phyloP scores from a whole-genome alignment of 2,888 invertebrate species.

The Mythimna vitellina region DNA sequence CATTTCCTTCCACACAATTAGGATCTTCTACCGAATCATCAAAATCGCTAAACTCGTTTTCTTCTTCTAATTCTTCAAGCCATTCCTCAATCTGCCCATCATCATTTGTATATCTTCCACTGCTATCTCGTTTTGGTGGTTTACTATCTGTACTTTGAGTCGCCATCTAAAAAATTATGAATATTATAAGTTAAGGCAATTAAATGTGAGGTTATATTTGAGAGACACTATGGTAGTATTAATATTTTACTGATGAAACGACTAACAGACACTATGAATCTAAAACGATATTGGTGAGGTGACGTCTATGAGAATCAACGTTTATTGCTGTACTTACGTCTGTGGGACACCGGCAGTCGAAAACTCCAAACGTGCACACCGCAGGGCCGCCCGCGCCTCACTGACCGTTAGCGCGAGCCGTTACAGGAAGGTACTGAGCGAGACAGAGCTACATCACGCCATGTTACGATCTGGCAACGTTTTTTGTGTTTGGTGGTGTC shows the following conservation, averaged over 20 bases:
- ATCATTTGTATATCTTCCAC: too few species aligned
- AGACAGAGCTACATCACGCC: background rate
- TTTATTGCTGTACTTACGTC: background rate
- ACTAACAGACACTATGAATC: too few species aligned
- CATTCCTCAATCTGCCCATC: too few species aligned
- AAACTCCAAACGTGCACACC: too few species aligned
- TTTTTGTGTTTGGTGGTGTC: slow-evolving; percentile 10
- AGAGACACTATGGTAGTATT: too few species aligned
- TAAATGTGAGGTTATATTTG: slow-evolving; percentile 5
- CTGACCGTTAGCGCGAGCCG: too few species aligned
- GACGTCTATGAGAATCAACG: background rate
- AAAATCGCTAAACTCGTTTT: too few species aligned
- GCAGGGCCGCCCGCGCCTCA: too few species aligned
- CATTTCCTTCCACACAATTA: too few species aligned
- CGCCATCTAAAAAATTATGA: slow-evolving; percentile 2
- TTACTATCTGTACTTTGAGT: background rate
- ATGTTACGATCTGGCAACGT: slow-evolving; percentile 8
- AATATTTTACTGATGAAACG: background rate
- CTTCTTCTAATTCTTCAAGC: too few species aligned
- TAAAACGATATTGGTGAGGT: too few species aligned
- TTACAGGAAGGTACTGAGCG: background rate
- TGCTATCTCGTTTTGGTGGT: background rate
- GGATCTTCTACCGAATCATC: too few species aligned
- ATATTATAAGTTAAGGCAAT: background rate
- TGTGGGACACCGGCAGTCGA: background rate